These are phyloP conservation scores for Agrotis exclamationis DNA, from an alignment of 2,888 invertebrate species.

Conservation along the genomic window DNA sequence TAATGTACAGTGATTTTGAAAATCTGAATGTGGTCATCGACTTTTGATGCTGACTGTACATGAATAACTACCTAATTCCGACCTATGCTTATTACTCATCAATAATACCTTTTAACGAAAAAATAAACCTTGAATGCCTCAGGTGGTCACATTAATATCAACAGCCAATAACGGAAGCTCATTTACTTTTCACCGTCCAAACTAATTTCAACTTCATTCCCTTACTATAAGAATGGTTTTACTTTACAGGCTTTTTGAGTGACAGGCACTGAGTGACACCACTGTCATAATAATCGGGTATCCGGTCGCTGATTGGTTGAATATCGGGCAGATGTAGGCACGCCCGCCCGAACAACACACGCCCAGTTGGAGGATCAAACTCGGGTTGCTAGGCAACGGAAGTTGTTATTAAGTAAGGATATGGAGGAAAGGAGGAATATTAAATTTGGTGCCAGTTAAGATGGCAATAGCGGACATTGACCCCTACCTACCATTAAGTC, in stretches of 20 bases:
- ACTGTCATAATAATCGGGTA: slow-evolving; percentile 85
- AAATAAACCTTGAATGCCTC: background rate
- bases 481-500: too few species aligned
- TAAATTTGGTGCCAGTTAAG: too few species aligned
- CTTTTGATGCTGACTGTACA: too few species aligned
- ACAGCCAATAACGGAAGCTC: slow-evolving; percentile 79
- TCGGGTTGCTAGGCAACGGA: slow-evolving; percentile 76
- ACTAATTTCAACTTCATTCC: slow-evolving; percentile 48
- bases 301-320: slow-evolving; percentile 84
- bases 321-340: slow-evolving; percentile 60
- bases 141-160: slow-evolving; percentile 53
- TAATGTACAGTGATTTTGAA: too few species aligned
- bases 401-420: slow-evolving; percentile 33
- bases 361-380: slow-evolving; percentile 70
- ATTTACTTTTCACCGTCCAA: slow-evolving; percentile 50
- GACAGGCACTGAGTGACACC: slow-evolving; percentile 82
- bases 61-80: too few species aligned
- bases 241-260: slow-evolving; percentile 62
- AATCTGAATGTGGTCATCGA: too few species aligned
- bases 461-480: too few species aligned
- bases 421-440: too few species aligned
- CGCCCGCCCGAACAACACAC: slow-evolving; percentile 73
- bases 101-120: background rate
- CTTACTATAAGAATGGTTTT: slow-evolving; percentile 55
- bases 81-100: background rate